These are phyloP conservation scores for Cygnus atratus DNA, from an alignment of 2,113 vertebrate species.

Conservation along the genomic window DNA sequence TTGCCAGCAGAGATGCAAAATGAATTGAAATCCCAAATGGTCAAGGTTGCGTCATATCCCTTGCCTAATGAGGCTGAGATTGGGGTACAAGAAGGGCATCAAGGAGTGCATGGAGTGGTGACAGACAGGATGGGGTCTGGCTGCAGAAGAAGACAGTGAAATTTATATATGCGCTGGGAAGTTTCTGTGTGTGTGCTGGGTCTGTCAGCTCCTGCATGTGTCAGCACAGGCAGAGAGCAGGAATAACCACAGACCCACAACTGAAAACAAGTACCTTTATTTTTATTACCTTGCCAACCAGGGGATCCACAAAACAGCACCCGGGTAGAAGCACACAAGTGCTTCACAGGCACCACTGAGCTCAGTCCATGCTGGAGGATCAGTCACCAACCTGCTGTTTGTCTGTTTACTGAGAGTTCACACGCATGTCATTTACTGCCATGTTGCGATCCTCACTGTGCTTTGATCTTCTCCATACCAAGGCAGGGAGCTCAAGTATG, in stretches of 20 bases:
- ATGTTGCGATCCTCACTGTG: no score
- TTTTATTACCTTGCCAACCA: not conserved
- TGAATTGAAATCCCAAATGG: not conserved
- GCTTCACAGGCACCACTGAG: not conserved
- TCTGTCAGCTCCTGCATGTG: not conserved
- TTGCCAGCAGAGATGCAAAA: not conserved
- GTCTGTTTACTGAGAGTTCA: no score
- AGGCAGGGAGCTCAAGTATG: no score
- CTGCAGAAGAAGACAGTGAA: not conserved
- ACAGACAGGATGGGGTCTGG: not conserved
- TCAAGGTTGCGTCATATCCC: not conserved
- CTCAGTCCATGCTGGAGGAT: no score
- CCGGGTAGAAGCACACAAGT: not conserved
- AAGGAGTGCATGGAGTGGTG: not conserved
- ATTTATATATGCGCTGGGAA: not conserved
- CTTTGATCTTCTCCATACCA: no score
- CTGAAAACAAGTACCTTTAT: not conserved
- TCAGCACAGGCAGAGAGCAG: not conserved
- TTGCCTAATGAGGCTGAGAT: not conserved
- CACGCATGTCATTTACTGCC: no score
- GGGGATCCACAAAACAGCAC: not conserved
- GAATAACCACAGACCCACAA: not conserved
- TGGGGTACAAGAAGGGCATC: not conserved
- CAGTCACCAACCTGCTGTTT: no score
- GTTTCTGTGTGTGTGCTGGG: not conserved